Evolutionary conservation across 2,113 vertebrate species (phyloP).

Genomic region (Halichoeres trimaculatus): DNA sequence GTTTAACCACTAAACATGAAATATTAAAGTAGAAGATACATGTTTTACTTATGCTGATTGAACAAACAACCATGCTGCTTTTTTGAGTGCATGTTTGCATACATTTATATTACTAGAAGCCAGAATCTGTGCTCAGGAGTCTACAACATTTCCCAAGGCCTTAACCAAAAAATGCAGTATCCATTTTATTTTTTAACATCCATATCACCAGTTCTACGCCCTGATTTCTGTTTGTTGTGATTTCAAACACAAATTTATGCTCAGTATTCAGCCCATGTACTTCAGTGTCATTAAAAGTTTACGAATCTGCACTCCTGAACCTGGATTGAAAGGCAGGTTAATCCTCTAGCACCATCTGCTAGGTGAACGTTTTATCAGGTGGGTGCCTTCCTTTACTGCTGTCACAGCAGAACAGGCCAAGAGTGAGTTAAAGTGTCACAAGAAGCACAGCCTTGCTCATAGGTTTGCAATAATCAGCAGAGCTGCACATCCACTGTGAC

Average conservation of each 20-base stretch:
- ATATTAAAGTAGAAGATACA: no score
- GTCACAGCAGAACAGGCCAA: conserved; percentile 15
- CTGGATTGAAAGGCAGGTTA: conserved; percentile 17
- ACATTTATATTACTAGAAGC: no score
- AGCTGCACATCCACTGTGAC: neutral
- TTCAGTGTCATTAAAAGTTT: neutral
- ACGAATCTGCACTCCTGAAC: neutral
- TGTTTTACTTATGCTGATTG: no score
- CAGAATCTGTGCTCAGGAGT: no score
- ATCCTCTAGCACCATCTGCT: conserved; percentile 29
- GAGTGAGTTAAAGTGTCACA: conserved; percentile 4
- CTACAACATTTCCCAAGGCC: no score
- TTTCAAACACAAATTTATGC: neutral
- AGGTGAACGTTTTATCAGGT: conserved; percentile 26
- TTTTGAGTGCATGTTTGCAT: no score
- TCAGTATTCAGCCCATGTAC: neutral
- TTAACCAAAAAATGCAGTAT: no score
- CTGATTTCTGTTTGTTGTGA: neutral
- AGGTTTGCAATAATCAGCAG: neutral
- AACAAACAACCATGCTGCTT: no score
- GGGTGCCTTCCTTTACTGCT: conserved; percentile 26
- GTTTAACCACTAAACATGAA: no score
- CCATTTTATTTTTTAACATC: no score
- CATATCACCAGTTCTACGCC: no score
- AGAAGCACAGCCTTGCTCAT: neutral